Evolutionary conservation across 1,140 invertebrate species (phyloP), one percentile per base, ranked within the genome.

Genomic region (Galendromus occidentalis): DNA sequence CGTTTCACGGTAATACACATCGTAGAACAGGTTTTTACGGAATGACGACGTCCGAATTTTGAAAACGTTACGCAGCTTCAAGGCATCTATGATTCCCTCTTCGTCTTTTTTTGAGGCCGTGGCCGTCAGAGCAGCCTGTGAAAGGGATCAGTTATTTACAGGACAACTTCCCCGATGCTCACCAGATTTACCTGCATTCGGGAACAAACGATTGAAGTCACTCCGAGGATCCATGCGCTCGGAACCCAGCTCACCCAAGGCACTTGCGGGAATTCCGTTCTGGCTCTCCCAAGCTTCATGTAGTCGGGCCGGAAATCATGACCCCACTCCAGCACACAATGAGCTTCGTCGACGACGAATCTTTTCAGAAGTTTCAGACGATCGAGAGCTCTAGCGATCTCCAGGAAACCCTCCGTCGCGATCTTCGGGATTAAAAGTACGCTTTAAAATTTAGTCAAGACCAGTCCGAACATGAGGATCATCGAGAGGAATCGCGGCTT

Each of bases 241-340:
- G 33, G 70, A 47, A 18, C 9, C 17, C 25, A 59, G 20, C 51
- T 14, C 25, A 97, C 80, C 79, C 83, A 90, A 22, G 86, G 83
- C 42, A 92, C 81, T 51, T 79, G 76, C 45, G 81, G 81, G 74
- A 85, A 86, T 69, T 80, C 81, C 64, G 79, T 75, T 68, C 87
- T 78, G 9, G 95, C 74, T 18, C 80, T 71, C 7, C 86, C 88
- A 1, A 98, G 75, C 75, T 86, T 91, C 2, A 95, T 79, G 75
- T 97, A 98, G 75, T 96, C 88, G 0, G 88, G 88, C 29, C 93
- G 79, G 75, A 98, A 98, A 76, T 97, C 92, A 76, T 98, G 93
- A 0, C 93, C 93, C 92, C 92, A 98, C 71, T 96, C 86, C 72
- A 88, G 93, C 0, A 97, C 91, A 79, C 93, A 98, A 75, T 98